A percentile compares a stretch with the other conserved stretches of the same genome.
Evolutionary conservation across 2,888 invertebrate species (phyloP).

Genomic region (Chouioia cunea): DNA sequence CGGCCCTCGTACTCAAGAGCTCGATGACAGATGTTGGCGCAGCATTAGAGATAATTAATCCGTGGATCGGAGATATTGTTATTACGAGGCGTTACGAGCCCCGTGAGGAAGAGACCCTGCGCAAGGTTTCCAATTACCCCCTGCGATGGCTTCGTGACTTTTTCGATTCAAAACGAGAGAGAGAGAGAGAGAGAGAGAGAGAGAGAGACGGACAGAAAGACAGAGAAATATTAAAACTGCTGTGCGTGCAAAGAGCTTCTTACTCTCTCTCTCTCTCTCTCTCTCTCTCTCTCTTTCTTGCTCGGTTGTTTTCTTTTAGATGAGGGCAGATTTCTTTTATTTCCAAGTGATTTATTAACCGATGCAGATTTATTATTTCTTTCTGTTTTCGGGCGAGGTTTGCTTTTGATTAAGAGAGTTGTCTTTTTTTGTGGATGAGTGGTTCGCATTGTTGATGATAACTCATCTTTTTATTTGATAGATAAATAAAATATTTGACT

Average conservation of each 20-base stretch:
- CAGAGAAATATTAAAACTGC: slow-evolving; percentile 31
- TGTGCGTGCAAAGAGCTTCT: neutral
- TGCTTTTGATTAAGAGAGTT: no score
- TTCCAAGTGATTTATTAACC: no score
- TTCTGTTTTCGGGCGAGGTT: no score
- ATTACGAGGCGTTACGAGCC: neutral
- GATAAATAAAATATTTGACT: no score
- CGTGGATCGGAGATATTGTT: slow-evolving; percentile 17
- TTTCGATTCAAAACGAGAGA: slow-evolving; percentile 37
- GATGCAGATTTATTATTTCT: no score
- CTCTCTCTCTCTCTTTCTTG: neutral
- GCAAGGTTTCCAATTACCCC: neutral
- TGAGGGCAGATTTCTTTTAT: no score
- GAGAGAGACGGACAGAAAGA: slow-evolving; percentile 7
- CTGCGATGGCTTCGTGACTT: neutral
- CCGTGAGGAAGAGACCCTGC: neutral
- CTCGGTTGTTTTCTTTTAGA: no score
- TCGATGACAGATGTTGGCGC: slow-evolving; percentile 66
- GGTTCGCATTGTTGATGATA: no score
- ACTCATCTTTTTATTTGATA: no score
- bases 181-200: slow-evolving; percentile 26
- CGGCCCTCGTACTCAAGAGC: no score
- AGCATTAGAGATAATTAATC: slow-evolving; percentile 68
- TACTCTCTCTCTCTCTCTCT: slow-evolving; percentile 14
- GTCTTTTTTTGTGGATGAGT: no score